Evolutionary conservation across 37 sponge, comb jelly and placozoan genomes (phyloP), one percentile per base, ranked within the genome.

Genomic region (Beroe forskalii): DNA sequence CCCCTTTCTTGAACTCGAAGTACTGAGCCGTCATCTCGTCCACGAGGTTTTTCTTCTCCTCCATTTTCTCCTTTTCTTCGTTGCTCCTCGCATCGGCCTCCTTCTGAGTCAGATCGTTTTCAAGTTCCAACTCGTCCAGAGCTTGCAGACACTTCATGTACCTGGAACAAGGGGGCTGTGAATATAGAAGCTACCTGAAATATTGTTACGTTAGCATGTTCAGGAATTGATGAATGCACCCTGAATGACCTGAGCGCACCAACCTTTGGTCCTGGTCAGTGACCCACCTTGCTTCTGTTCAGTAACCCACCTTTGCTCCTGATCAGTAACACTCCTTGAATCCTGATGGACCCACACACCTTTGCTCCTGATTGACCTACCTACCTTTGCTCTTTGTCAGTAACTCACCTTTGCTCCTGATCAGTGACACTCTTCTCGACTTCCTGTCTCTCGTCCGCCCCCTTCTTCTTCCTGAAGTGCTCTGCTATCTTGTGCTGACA

Each of bases 401-500:
- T n/a, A n/a, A 48, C n/a, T 63, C 94, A 98, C 55, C 95, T 90
- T 76, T 95, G 96, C 91, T 98, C 95, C 41, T 95, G 95, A 76
- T 98, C 99, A 62, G 94, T 92, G 1, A 92, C 91, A 76, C 92
- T 93, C 28, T 93, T 93, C 33, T 92, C 95, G 0, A 93, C 92
- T 40, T 98, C 99, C 31, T 69, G 89, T 32, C 72, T 86, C 60
- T 95, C 96, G 24, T 96, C 99, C 17, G 92, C 61, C 38, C 92
- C 95, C 92, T 94, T 94, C 91, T 93, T 95, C n/a, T 90, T 90
- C 20, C 94, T 61, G 37, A 95, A 91, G 67, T 95, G 92, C 60
- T 97, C 95, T 4, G 96, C 97, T 67, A 97, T 92, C 90, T 92
- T 93, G 93, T 97, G 94, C 90, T 97, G 96, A 0, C 93, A 67